These are phyloP conservation scores for Pyralis farinalis DNA, from an alignment of 2,888 invertebrate genomes.

Conservation along the genomic window DNA sequence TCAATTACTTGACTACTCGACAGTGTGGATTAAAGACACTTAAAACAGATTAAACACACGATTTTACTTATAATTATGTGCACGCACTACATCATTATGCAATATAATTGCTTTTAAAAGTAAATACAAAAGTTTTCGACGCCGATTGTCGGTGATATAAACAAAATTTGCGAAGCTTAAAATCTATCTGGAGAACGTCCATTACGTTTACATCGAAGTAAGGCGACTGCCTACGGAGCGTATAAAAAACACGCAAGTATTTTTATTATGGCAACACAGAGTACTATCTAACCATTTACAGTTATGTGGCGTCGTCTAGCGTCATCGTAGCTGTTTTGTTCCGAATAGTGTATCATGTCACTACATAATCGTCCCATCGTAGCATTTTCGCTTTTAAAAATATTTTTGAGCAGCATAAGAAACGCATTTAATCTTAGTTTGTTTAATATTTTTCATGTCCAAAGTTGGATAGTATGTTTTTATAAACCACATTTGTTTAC, in stretches of 20 bases:
- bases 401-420: too few species aligned
- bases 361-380: too few species aligned
- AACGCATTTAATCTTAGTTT: too few species aligned
- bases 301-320: conserved; percentile 18
- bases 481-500: too few species aligned
- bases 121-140: conserved; percentile 73
- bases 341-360: conserved; percentile 25
- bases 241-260: conserved; percentile 64
- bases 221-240: conserved; percentile 72
- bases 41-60: conserved; percentile 51
- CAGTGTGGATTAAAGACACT: conserved; percentile 46
- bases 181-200: conserved; percentile 68
- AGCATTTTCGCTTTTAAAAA: too few species aligned
- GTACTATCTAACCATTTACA: conserved; percentile 24
- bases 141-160: conserved; percentile 76
- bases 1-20: conserved; percentile 38
- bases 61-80: conserved; percentile 49
- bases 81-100: conserved; percentile 66
- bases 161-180: conserved; percentile 68
- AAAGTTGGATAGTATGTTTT: too few species aligned
- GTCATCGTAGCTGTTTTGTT: conserved; percentile 18
- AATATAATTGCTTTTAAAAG: conserved; percentile 59
- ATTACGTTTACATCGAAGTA: conserved; percentile 67
- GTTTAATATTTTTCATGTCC: too few species aligned
- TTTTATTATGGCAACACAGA: conserved; percentile 65